Base-by-base conservation (phyloP, 1,140 invertebrate species). In the Lycorma delicatula region DNA sequence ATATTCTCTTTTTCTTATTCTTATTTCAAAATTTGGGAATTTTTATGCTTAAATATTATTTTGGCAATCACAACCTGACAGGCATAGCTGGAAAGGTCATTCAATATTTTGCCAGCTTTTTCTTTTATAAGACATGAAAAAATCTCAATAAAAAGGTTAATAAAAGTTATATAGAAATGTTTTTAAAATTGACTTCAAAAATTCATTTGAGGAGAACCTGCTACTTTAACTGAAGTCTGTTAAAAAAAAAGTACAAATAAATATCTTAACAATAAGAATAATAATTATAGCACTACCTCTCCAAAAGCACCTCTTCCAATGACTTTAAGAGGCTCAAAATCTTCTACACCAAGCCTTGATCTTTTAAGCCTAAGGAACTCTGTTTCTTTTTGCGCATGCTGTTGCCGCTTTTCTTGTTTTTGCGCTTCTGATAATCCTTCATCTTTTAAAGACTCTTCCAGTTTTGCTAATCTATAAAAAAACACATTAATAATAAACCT, bases 241-340 rank as follows among this genome's bases (percentile, higher is more conserved):
- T n/a, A 11, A 34, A n/a, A 34, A 11, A 34, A 34, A 34, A 34
- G 31, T 11, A 34, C 31, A n/a, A 7, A 13, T 20, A 47, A 47
- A 47, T 12, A 47, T 13, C 20, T 47, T 12, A 47, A 22, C 18
- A 27, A 56, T 31, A 28, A 59, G 34, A 28, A 11, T n/a, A n/a
- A n/a, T n/a, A n/a, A 12, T 31, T 28, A 25, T 28, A 20, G 50
- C 66, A n/a, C 71, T 69, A 87, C 85, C 78, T 98, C 97, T 47
- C 97, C 97, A 73, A 99, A 99, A 25, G 97, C 97, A 54, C 97
- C 97, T 69, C 93, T 80, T 13, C 97, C 97, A 64, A 91, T 91
- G 22, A 99, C 93, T 80, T 99, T 99, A 20, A 99, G 78, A 12
- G 95, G 93, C 72, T 97, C 93, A 72, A 99, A 99, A 75, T 99